A percentile compares a stretch with the other conserved stretches of the same genome.
Evolutionary conservation across 2,797 vertebrate genomes (phyloP).

Genomic region (Malurus splendens): DNA sequence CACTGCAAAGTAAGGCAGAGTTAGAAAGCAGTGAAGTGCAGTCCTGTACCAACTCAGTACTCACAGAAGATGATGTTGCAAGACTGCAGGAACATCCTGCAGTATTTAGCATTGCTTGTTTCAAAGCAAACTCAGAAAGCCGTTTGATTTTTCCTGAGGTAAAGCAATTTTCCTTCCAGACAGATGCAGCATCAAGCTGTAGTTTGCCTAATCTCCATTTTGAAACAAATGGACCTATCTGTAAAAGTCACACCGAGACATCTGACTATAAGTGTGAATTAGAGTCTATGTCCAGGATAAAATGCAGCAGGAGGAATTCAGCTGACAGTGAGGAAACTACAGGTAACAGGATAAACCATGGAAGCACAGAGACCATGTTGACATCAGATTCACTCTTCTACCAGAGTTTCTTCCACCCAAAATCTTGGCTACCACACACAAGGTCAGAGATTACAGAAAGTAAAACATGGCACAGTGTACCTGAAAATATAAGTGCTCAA

Average conservation of each 20-base stretch:
- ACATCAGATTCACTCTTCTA: not conserved
- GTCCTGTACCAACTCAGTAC: not conserved
- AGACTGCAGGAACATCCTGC: not conserved
- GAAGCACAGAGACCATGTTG: not conserved
- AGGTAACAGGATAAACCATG: not conserved
- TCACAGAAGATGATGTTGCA: not conserved
- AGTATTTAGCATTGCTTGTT: not conserved
- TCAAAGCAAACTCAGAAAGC: constrained; percentile 62
- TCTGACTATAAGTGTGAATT: not conserved
- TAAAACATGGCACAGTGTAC: constrained; percentile 51
- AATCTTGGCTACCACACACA: not conserved
- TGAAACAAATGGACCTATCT: not conserved
- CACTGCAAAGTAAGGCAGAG: not conserved
- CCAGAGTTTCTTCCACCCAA: not conserved
- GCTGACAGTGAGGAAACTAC: not conserved
- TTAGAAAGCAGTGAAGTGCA: not conserved
- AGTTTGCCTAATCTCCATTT: constrained; percentile 63
- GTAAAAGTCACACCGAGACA: not conserved
- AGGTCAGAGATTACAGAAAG: constrained; percentile 2
- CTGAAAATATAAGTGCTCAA: constrained; percentile 51
- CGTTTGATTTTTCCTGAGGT: constrained; percentile 23
- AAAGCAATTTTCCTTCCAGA: not conserved
- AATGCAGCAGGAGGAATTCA: constrained; percentile 9
- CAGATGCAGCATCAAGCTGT: constrained; percentile 23
- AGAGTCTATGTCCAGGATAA: constrained; percentile 1